Conservation (phyloP, 2,113 vertebrate species). For the Acanthochromis polyacanthus region DNA sequence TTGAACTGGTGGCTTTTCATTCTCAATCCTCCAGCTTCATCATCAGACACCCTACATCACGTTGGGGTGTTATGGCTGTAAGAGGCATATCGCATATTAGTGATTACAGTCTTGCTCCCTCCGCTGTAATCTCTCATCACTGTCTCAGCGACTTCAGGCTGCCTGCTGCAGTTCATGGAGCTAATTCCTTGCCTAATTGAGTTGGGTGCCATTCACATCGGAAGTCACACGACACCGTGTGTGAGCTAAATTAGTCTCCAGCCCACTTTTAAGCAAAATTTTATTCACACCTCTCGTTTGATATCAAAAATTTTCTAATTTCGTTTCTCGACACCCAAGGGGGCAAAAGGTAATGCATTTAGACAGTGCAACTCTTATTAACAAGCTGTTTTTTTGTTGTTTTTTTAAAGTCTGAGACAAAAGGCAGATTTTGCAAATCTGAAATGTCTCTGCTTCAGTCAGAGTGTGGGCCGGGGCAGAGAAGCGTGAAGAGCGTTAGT, state of each 20-base stretch:
- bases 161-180: constrained; percentile 55
- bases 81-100: constrained; percentile 58
- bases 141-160: constrained; percentile 51
- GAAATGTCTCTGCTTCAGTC: constrained; percentile 15
- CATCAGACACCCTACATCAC: constrained; percentile 36
- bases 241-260: constrained; percentile 34
- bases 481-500: constrained; percentile 20
- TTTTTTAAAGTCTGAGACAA: constrained; percentile 21
- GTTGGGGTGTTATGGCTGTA: constrained; percentile 31
- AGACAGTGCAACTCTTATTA: neutral
- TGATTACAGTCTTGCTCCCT: constrained; percentile 65
- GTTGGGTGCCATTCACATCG: constrained; percentile 55
- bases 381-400: neutral
- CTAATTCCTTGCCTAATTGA: constrained; percentile 71
- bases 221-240: constrained; percentile 36
- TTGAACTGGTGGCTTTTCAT: neutral
- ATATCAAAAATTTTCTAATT: constrained; percentile 10
- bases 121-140: constrained; percentile 64
- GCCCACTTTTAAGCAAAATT: constrained; percentile 35
- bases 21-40: constrained; percentile 10
- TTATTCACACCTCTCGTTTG: constrained; percentile 10
- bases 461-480: constrained; percentile 17
- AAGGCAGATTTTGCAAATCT: constrained; percentile 34
- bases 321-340: neutral
- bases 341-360: neutral